Percentiles rank a stretch among this genome's conserved stretches.
These are phyloP conservation scores for Dreissena polymorpha DNA, from an alignment of 1,140 invertebrate species.

Conservation along the genomic window DNA sequence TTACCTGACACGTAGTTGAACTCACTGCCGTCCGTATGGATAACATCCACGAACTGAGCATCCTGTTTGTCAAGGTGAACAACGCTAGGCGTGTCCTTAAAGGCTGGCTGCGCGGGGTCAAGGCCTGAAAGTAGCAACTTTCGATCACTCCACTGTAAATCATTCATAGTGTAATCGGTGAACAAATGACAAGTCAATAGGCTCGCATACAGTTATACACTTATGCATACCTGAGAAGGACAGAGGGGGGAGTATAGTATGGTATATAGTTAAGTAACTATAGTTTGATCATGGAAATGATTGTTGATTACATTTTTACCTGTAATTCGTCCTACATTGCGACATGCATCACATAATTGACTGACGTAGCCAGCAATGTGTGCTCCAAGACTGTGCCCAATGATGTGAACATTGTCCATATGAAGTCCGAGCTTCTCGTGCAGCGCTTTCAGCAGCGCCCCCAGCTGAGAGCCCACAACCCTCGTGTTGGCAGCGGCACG, in stretches of 20 bases:
- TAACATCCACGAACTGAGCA: conserved; percentile 84
- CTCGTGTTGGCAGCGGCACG: conserved; percentile 95
- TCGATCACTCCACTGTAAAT: background rate
- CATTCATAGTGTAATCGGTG: too few relatives aligned
- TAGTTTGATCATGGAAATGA: too few relatives aligned
- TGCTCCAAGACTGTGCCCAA: conserved; percentile 94
- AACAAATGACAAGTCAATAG: too few relatives aligned
- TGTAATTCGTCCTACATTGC: conserved; percentile 79
- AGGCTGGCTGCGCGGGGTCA: conserved; percentile 95
- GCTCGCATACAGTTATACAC: too few relatives aligned
- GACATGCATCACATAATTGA: too few relatives aligned
- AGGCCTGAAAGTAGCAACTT: conserved; percentile 81
- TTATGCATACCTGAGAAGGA: too few relatives aligned
- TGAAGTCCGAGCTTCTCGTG: background rate
- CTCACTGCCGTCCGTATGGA: conserved; percentile 89
- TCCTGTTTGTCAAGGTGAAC: conserved; percentile 92
- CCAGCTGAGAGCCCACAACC: conserved; percentile 93
- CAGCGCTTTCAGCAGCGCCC: conserved; percentile 84
- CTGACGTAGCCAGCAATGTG: conserved; percentile 91
- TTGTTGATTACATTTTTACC: conserved; percentile 59
- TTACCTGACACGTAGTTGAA: conserved; percentile 56
- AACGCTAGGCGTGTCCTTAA: conserved; percentile 89
- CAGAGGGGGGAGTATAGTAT: too few relatives aligned
- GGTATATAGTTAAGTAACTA: too few relatives aligned
- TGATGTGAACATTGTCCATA: conserved; percentile 83